These are phyloP conservation scores for Carcinoscorpius rotundicauda DNA, from an alignment of 1,140 invertebrate species.

Conservation along the genomic window DNA sequence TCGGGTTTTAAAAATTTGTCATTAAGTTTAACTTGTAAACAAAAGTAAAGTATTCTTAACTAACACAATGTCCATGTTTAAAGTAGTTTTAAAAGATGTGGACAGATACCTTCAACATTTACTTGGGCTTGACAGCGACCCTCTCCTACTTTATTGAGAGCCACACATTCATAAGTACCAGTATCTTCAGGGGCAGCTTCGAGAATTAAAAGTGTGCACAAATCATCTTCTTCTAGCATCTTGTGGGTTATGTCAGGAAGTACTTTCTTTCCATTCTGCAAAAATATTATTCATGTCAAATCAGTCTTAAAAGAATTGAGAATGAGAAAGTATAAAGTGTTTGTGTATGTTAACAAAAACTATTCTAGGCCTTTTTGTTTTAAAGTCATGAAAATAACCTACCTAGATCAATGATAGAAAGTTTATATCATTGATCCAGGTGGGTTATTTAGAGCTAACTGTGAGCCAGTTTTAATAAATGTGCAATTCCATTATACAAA, in stretches of 20 bases:
- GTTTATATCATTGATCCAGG: too few species aligned
- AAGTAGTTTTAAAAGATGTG: too few species aligned
- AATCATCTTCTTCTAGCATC: slow-evolving; percentile 71
- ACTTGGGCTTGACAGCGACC: slow-evolving; percentile 72
- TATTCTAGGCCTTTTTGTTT: neutral
- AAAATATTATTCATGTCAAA: too few species aligned
- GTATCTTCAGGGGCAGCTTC: slow-evolving; percentile 72
- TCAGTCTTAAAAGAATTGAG: neutral
- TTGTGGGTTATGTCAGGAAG: slow-evolving; percentile 75
- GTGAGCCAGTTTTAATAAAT: too few species aligned
- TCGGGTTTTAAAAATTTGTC: neutral
- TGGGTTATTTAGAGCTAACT: too few species aligned
- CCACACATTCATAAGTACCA: slow-evolving; percentile 83
- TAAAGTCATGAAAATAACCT: too few species aligned
- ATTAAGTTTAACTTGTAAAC: neutral
- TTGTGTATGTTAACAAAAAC: slow-evolving; percentile 6
- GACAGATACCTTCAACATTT: slow-evolving; percentile 41
- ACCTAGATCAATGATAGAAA: too few species aligned
- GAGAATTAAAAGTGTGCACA: slow-evolving; percentile 67
- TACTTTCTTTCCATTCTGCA: slow-evolving; percentile 72
- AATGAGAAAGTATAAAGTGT: slow-evolving; percentile 17
- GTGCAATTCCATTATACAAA: too few species aligned
- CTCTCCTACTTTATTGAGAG: slow-evolving; percentile 67
- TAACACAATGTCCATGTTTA: too few species aligned
- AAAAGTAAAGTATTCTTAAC: too few species aligned